Evolutionary conservation across 2,888 invertebrate species (phyloP).

Genomic region (Rhimphoctona megacephalus): DNA sequence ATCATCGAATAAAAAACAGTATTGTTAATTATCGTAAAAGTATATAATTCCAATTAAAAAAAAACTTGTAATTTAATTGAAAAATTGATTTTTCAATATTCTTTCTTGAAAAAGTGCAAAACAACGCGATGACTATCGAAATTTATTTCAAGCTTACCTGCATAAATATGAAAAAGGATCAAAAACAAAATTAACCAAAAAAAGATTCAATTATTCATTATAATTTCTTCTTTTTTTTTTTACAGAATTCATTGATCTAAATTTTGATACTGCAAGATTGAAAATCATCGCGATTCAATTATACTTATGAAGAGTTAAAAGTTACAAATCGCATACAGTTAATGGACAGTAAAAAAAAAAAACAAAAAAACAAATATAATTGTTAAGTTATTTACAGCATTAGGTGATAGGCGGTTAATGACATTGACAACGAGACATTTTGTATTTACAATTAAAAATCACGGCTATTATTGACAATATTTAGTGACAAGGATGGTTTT

Average conservation of each 20-base stretch:
- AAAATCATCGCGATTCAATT: constrained; percentile 51
- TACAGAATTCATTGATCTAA: neutral
- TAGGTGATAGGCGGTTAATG: constrained; percentile 66
- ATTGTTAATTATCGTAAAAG: constrained; percentile 26
- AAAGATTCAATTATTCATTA: neutral
- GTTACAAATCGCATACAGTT: constrained; percentile 45
- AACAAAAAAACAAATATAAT: constrained; percentile 32
- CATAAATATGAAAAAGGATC: neutral
- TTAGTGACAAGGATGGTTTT: constrained; percentile 35
- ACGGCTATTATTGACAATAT: constrained; percentile 51
- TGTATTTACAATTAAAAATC: constrained; percentile 16
- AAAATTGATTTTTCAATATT: neutral
- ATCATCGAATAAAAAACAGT: constrained; percentile 41
- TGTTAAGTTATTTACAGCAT: constrained; percentile 69
- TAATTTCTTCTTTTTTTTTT: too few species aligned
- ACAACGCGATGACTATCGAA: constrained; percentile 50
- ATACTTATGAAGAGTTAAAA: constrained; percentile 15
- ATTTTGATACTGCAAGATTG: neutral
- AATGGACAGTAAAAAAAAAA: constrained; percentile 43
- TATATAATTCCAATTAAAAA: neutral
- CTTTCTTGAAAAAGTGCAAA: constrained; percentile 1
- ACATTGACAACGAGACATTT: constrained; percentile 49
- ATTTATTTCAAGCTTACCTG: constrained; percentile 56
- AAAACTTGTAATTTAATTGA: neutral
- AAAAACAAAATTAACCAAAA: neutral